phyloP scores from a whole-genome alignment of 2,888 invertebrate species.

The Poecilobothrus nobilitatus region DNA sequence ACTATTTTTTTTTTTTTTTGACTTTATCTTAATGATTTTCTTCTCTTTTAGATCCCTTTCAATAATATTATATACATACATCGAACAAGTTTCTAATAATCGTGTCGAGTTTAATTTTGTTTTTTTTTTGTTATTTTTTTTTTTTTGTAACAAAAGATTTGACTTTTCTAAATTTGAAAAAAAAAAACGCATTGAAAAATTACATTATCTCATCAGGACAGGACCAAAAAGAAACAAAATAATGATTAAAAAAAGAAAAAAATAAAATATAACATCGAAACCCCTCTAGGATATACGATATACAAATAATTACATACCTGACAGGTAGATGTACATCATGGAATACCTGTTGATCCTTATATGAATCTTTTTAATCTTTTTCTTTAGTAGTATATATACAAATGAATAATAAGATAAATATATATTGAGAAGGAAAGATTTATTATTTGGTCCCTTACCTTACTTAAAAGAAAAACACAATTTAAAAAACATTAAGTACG shows the following conservation, averaged over 20 bases:
- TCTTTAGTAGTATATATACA: not conserved
- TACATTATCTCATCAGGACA: not conserved
- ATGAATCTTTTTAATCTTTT: not conserved
- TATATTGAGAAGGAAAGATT: not conserved
- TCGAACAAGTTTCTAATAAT: not conserved
- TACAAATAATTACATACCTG: not conserved
- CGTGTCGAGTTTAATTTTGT: not conserved
- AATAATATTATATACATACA: not conserved
- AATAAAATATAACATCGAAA: not conserved
- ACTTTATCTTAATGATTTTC: not conserved
- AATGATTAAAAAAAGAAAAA: no score
- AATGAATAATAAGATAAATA: not conserved
- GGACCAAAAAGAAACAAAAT: not conserved
- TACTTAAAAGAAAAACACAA: not conserved
- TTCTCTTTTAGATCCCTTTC: no score
- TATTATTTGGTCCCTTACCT: not conserved
- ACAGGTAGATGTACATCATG: not conserved
- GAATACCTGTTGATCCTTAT: slow-evolving; percentile 1
- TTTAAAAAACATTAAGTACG: not conserved
- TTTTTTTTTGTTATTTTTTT: slow-evolving; percentile 2
- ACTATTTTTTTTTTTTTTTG: not conserved
- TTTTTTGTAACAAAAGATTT: not conserved
- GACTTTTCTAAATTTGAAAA: not conserved
- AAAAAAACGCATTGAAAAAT: not conserved
- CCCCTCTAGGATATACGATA: not conserved